Evolutionary conservation across 2,113 vertebrate genomes (phyloP).

Genomic region (Gallinago jamesoni): DNA sequence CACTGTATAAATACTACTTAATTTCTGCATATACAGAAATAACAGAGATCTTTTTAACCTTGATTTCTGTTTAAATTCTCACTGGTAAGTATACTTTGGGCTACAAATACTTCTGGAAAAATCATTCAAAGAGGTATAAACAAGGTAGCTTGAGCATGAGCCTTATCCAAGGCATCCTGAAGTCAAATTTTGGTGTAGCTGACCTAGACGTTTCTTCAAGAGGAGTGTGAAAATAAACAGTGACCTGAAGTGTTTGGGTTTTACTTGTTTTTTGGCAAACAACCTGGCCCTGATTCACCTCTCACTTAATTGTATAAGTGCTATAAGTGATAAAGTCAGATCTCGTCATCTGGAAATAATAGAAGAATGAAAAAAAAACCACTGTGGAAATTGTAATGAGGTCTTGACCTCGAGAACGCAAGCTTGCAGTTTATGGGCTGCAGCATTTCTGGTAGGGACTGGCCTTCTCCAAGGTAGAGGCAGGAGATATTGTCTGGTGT

Average conservation of each 20-base stretch:
- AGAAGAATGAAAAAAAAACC: neutral
- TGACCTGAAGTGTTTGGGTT: slow-evolving; percentile 41
- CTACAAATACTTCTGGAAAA: neutral
- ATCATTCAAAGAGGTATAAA: slow-evolving; percentile 4
- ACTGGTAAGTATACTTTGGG: neutral
- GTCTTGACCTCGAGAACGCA: neutral
- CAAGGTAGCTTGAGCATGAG: neutral
- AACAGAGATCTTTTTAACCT: neutral
- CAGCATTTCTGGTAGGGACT: neutral
- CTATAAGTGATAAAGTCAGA: slow-evolving; percentile 26
- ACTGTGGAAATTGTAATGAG: neutral
- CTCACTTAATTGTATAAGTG: slow-evolving; percentile 59
- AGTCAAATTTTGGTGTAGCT: neutral
- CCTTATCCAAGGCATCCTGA: neutral
- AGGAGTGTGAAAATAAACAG: slow-evolving; percentile 58
- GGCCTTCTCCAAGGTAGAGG: neutral
- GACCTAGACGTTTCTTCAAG: slow-evolving; percentile 34
- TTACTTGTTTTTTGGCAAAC: slow-evolving; percentile 55
- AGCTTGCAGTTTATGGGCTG: neutral
- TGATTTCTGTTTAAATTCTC: neutral
- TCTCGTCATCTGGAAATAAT: slow-evolving; percentile 60
- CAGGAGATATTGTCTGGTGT: neutral
- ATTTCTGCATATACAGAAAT: neutral
- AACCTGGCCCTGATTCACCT: slow-evolving; percentile 26
- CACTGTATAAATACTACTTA: neutral